Conservation (phyloP, 2,113 vertebrate species). For the Hyperopisus bebe region DNA sequence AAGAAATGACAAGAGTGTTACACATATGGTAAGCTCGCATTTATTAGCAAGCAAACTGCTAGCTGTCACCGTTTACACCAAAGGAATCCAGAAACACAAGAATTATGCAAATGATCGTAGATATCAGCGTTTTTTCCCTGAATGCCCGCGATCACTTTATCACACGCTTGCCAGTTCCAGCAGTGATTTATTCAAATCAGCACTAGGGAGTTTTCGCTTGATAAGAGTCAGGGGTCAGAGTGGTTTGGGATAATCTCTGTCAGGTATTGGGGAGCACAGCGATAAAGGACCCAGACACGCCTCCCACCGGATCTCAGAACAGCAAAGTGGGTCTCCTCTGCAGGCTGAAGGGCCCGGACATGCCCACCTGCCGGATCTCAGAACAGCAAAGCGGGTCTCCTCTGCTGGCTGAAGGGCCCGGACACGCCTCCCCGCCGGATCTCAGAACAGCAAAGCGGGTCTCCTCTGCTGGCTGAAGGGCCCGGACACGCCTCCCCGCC, state of each 20-base stretch:
- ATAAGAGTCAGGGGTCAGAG: background rate
- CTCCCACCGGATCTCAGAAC: too few relatives aligned
- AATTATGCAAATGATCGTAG: background rate
- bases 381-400: too few relatives aligned
- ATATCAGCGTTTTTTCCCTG: background rate
- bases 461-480: background rate
- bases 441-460: too few relatives aligned
- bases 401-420: background rate
- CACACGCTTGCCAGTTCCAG: background rate
- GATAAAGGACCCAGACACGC: background rate
- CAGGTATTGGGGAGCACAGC: background rate
- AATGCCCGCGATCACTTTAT: background rate
- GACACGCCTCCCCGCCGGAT: background rate
- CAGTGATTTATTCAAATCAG: background rate
- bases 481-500: too few relatives aligned
- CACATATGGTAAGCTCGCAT: background rate
- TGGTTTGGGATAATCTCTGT: background rate
- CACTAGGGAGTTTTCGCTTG: background rate
- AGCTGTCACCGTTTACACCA: background rate
- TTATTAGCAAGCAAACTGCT: background rate
- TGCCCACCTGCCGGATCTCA: too few relatives aligned
- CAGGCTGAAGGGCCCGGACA: too few relatives aligned
- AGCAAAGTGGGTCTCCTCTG: too few relatives aligned
- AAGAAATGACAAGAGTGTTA: background rate
- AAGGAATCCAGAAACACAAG: background rate